Conservation (phyloP, 2,888 invertebrate genomes). For the Parnassius apollo region DNA sequence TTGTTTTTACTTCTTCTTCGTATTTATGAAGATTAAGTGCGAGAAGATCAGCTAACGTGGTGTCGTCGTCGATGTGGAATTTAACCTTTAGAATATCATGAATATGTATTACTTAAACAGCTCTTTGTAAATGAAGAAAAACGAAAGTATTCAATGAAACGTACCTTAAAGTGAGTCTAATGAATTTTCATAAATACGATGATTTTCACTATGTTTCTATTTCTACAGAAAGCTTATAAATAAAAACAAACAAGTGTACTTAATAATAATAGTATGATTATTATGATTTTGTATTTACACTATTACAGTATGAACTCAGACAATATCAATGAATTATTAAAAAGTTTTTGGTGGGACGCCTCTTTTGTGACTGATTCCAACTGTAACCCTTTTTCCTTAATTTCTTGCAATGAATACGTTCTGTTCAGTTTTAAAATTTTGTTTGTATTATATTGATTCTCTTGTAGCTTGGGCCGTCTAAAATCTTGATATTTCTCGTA, state of each 20-base stretch:
- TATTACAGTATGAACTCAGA: conserved; percentile 65
- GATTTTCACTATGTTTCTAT: neutral
- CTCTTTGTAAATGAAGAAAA: neutral
- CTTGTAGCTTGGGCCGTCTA: conserved; percentile 55
- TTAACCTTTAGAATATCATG: conserved; percentile 77
- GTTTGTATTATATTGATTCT: conserved; percentile 36
- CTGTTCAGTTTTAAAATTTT: conserved; percentile 50
- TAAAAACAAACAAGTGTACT: neutral
- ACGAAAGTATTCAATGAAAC: neutral
- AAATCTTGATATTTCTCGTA: conserved; percentile 50
- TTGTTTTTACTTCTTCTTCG: conserved; percentile 96
- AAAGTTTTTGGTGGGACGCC: conserved; percentile 40
- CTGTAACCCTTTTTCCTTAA: conserved; percentile 52
- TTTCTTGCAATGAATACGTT: conserved; percentile 56
- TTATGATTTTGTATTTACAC: conserved; percentile 14
- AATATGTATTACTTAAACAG: neutral
- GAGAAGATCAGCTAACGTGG: conserved; percentile 93
- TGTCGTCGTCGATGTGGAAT: conserved; percentile 91
- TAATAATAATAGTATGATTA: neutral
- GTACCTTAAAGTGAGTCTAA: conserved; percentile 3
- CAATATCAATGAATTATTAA: conserved; percentile 50
- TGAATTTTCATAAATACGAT: neutral
- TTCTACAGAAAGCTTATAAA: no score
- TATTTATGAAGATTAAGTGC: conserved; percentile 94
- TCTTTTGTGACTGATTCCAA: conserved; percentile 37